Evolutionary conservation across 1,140 invertebrate genomes (phyloP).

Genomic region (Micrasema longulum): DNA sequence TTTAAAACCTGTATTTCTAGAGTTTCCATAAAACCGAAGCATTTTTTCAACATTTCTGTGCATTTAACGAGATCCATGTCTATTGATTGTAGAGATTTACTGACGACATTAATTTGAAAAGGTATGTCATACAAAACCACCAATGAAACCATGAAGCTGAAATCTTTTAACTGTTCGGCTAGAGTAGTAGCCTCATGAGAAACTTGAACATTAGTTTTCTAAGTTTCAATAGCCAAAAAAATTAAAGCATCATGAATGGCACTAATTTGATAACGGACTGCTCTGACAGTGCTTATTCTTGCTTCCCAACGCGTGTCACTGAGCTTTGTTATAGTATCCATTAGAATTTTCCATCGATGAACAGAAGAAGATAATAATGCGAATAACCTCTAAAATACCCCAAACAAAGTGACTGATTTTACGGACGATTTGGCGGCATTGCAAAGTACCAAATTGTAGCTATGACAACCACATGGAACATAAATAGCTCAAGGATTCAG

Average conservation of each 20-base stretch:
- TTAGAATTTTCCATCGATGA: constrained; percentile 55
- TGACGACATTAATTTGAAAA: constrained; percentile 55
- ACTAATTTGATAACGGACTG: constrained; percentile 19
- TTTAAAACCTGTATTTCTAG: constrained; percentile 53
- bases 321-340: constrained; percentile 20
- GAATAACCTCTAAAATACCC: constrained; percentile 55
- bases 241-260: constrained; percentile 11
- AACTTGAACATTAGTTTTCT: constrained; percentile 55
- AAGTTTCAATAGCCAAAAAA: constrained; percentile 53
- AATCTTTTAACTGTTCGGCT: constrained; percentile 49
- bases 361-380: constrained; percentile 53
- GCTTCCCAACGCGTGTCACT: constrained; percentile 21
- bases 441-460: constrained; percentile 30
- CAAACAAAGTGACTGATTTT: constrained; percentile 52
- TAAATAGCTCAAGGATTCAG: constrained; percentile 18
- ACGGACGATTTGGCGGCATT: constrained; percentile 18
- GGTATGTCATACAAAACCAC: constrained; percentile 56
- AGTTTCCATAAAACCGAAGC: constrained; percentile 56
- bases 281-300: constrained; percentile 18
- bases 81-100: constrained; percentile 56
- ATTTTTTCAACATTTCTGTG: constrained; percentile 55
- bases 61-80: constrained; percentile 56
- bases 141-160: constrained; percentile 53
- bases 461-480: constrained; percentile 52
- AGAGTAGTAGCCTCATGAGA: constrained; percentile 52